Base-by-base conservation (phyloP, 2,888 invertebrate genomes). In the Aspidapion aeneum region DNA sequence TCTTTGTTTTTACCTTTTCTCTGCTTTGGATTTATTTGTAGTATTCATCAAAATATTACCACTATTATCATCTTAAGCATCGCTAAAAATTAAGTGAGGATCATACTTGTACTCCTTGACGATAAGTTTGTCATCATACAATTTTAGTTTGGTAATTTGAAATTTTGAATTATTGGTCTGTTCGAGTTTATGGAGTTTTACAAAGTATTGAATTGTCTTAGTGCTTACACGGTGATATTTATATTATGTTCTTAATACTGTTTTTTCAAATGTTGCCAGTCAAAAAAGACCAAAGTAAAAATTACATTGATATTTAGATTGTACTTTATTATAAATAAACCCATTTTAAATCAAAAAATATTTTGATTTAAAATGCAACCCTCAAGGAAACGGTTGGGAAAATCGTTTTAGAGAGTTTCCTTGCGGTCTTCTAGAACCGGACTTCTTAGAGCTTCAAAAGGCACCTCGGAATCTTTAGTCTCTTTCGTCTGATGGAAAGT, bases 381-480 rank as follows among this genome's bases (percentile, higher is more conserved):
- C 63, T 66, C 66, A 66, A 60, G 66, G 84, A 72, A 85, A 85
- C 20, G 84, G 80, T 75, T 85, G 84, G 64, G 79, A 81, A 66
- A 83, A 80, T 55, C 82, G 77, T 70, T n/a, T n/a, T 84, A 85
- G 52, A n/a, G 9, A 21, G 5, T 21, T 58, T 54, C 75, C 73
- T 60, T 74, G 74, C 62, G 74, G 70, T 83, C 82, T 12, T 83
- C 84, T 21, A 81, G 77, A 67, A 82, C 82, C 48, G 82, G 81
- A 69, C 82, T 82, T 51, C 85, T 79, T 19, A 88, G 81, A 7
- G 89, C 88, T 73, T 89, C 88, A 71, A 88, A 89, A 0, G 88
- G 88, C 58, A 84, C 82, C 52, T 82, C 78, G 18, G 78, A 75
- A 19, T 75, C 77, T n/a, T 81, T 79, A 64, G 76, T 74, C 52